Evolutionary conservation across 1,140 invertebrate genomes (phyloP), one percentile per base, ranked within the genome.

Genomic region (Tetramorium alpestre): DNA sequence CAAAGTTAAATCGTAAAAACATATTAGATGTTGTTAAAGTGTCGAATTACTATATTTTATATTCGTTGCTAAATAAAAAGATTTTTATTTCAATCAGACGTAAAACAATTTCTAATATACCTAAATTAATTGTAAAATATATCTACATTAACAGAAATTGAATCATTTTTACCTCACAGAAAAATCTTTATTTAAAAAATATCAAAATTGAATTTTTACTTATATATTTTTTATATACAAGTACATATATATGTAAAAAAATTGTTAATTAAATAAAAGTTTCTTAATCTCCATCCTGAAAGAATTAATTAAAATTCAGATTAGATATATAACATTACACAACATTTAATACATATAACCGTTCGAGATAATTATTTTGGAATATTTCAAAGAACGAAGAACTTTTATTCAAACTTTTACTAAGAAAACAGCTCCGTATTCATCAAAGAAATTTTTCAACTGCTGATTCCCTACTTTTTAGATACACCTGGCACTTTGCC

Each of bases 401-500:
- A 13, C 2, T 54, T 4, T 73, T n/a, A 54, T 3, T 33, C 28
- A 33, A 54, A 6, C 33, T 75, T 25, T 75, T 75, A 16, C n/a
- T 41, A 58, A 75, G 51, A 25, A 58, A 75, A 58, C n/a, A 75
- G 58, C n/a, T 75, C 6, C 6, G 7, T 3, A 22, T 75, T 75
- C 33, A 56, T 58, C 13, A 56, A 75, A 58, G 5, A 56, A 75
- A 18, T 6, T 47, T n/a, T 38, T 13, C 28, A 0, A 18, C n/a
- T 41, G 11, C 38, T 18, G 47, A 80, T 54, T 56, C n/a, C 4
- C n/a, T 64, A 64, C 16, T 56, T 80, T 80, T 56, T 64, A 65
- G 60, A 25, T 60, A 2, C 4, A 51, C 33, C 16, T 16, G 8
- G 1, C 10, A 54, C 10, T 41, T 41, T 6, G 22, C n/a, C 7